Evolutionary conservation across 2,113 vertebrate species (phyloP).

Genomic region (Uria lomvia): DNA sequence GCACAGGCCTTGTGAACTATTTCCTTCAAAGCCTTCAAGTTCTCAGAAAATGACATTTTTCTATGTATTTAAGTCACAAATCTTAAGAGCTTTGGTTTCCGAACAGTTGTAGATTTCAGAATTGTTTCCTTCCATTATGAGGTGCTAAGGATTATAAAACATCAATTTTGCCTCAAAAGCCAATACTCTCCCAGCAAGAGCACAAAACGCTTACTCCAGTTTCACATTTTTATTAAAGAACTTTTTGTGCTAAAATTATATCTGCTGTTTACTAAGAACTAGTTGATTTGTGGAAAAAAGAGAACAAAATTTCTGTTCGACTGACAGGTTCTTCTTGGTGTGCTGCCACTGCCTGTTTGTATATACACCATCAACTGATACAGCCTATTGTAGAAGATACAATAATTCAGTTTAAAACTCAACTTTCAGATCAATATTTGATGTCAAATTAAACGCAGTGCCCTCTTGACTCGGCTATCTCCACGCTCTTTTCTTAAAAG

Average conservation of each 20-base stretch:
- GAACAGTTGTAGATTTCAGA: not conserved
- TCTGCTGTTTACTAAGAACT: not conserved
- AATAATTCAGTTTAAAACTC: not conserved
- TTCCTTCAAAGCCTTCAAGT: not conserved
- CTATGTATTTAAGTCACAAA: not conserved
- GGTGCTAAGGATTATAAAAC: not conserved
- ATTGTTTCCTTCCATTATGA: not conserved
- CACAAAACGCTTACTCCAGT: not conserved
- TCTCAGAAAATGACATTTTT: not conserved
- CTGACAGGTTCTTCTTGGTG: not conserved
- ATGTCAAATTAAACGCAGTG: not conserved
- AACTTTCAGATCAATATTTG: not conserved
- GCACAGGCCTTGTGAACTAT: not conserved
- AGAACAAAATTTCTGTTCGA: not conserved
- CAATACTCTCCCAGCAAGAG: not conserved
- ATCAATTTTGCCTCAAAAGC: not conserved
- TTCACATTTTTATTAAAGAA: not conserved
- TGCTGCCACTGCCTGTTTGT: not conserved
- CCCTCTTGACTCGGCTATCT: not conserved
- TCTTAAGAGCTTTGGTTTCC: not conserved
- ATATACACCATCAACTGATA: not conserved
- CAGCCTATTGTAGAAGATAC: not conserved
- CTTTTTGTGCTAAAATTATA: not conserved
- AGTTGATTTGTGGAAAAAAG: not conserved
- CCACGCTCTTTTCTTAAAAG: not conserved